Base-by-base conservation (phyloP, 2,113 vertebrate species). In the Stomatorhinus ivindoensis region DNA sequence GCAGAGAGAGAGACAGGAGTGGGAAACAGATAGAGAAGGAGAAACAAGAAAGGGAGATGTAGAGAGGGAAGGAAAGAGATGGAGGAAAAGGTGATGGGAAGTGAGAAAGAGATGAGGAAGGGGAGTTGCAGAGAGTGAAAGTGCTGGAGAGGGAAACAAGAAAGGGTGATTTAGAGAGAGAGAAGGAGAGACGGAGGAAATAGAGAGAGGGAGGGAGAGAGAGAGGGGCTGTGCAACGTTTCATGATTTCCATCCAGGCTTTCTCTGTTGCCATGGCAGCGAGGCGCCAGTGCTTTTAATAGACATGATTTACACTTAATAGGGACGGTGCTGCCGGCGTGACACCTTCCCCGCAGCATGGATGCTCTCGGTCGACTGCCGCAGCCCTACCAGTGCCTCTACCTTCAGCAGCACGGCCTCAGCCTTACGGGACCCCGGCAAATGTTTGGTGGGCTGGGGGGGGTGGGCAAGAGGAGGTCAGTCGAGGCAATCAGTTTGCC, bases 201-300 rank as follows among this genome's bases (percentile, higher is more conserved):
- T 65, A 87, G 27, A 9, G 65, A 9, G 89, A 53, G 61, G 19
- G 51, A 76, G 84, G 42, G 82, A 27, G 46, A 39, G 61, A 51
- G 58, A 65, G 58, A 73, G 19, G n/a, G 9, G 47, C 73, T 24
- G 24, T 48, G 50, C 31, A 17, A 5, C 21, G 46, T 89, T 89
- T 89, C 88, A 73, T 31, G 31, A 39, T 50, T 85, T 83, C 24
- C 39, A 47, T 85, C 19, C 15, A 89, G 69, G 88, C 46, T 89
- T 80, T 89, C 76, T 47, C 80, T 27, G 88, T 89, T 89, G 88
- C 88, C 88, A 89, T 84, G 88, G 88, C 50, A 84, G 88, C 88
- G 48, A 53, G 88, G 88, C 19, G 53, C 50, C 31, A 17, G 35
- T 53, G 39, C 80, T 89, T 89, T 89, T 85, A 89, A 84, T 61